Conservation (phyloP, 2,113 vertebrate species). For the Sander lucioperca region DNA sequence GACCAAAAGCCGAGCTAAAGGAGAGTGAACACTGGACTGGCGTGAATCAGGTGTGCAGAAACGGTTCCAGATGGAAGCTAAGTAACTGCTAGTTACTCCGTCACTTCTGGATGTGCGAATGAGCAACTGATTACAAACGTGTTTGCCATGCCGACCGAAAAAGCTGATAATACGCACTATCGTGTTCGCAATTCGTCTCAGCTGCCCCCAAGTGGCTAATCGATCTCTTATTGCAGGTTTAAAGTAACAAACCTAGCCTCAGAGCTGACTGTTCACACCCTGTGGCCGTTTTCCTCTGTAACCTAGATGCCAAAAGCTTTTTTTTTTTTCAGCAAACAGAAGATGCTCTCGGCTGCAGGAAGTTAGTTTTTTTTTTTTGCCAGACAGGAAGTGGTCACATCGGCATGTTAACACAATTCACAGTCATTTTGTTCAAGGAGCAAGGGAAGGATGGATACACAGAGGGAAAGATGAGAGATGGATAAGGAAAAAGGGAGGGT, state of each 20-base stretch:
- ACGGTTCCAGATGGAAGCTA: not conserved
- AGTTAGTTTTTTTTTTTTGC: slow-evolving; percentile 13
- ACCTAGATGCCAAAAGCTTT: not conserved
- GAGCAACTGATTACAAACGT: not conserved
- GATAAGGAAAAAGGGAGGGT: slow-evolving; percentile 29
- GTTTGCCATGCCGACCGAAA: too few relatives aligned
- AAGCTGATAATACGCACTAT: not conserved
- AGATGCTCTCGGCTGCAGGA: slow-evolving; percentile 64
- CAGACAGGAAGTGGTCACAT: slow-evolving; percentile 70
- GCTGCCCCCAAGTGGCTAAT: not conserved
- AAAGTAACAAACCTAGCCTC: slow-evolving; percentile 1
- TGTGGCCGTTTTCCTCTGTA: not conserved
- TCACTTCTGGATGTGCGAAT: not conserved
- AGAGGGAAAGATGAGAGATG: slow-evolving; percentile 42
- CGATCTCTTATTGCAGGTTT: not conserved
- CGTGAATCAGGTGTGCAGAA: not conserved
- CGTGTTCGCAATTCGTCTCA: not conserved
- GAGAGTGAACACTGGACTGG: too few relatives aligned
- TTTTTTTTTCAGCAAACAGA: slow-evolving; percentile 28
- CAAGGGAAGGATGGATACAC: slow-evolving; percentile 2
- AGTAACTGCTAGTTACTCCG: too few relatives aligned
- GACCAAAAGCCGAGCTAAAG: not conserved
- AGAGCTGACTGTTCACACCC: slow-evolving; percentile 19
- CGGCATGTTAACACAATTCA: slow-evolving; percentile 66
- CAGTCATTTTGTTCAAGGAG: slow-evolving; percentile 26